These are phyloP conservation scores for Blomia tropicalis DNA, from an alignment of 2,888 invertebrate genomes.

Conservation along the genomic window DNA sequence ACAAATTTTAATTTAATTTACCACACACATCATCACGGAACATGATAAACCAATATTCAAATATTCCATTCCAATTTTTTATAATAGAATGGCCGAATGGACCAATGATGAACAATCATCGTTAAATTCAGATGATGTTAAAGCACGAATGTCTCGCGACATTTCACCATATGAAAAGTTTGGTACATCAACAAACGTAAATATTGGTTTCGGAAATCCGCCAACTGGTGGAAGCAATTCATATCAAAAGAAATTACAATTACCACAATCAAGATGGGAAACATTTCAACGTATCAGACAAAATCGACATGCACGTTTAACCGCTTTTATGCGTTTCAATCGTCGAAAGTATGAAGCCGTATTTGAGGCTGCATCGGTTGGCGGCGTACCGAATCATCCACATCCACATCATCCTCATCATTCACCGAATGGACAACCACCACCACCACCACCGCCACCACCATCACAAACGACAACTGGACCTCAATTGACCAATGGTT, in stretches of 20 bases:
- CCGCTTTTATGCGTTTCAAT: conserved; percentile 15
- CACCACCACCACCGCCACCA: background rate
- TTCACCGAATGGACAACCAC: background rate
- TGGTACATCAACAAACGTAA: background rate
- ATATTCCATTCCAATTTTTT: background rate
- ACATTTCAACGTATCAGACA: conserved; percentile 24
- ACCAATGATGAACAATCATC: background rate
- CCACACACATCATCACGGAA: too few species aligned
- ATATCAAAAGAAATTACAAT: conserved; percentile 22
- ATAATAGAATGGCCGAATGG: conserved; percentile 4
- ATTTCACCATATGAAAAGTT: conserved; percentile 9
- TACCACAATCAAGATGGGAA: conserved; percentile 25
- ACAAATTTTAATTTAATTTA: background rate
- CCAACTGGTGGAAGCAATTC: conserved; percentile 16
- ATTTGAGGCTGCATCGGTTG: background rate
- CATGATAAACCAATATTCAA: background rate
- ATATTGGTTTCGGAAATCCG: background rate
- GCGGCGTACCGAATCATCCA: background rate
- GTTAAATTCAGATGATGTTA: background rate
- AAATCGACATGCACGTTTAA: conserved; percentile 22
- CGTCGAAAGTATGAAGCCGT: conserved; percentile 14
- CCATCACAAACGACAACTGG: background rate
- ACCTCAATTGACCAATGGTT: too few species aligned
- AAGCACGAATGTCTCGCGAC: background rate
- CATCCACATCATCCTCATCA: background rate